Percentiles rank a stretch among this genome's conserved stretches.
These are phyloP conservation scores for Molorchus minor DNA, from an alignment of 2,888 invertebrate species.

Conservation along the genomic window DNA sequence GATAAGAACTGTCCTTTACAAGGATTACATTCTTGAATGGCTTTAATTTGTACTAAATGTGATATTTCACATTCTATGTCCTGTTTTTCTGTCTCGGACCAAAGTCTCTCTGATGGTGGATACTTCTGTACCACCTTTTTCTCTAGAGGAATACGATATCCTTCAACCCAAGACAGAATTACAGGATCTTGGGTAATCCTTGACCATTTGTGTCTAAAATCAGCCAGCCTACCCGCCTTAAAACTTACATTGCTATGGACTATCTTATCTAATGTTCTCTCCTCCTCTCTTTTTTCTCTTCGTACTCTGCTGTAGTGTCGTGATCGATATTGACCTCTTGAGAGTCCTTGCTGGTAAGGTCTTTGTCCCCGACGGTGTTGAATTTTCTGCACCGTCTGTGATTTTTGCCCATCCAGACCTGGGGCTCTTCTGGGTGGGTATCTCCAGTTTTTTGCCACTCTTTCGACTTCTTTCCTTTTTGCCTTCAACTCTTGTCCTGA, in stretches of 20 bases:
- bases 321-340: not conserved
- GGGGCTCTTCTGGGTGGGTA: not conserved
- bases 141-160: not conserved
- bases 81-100: not conserved
- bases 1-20: not conserved
- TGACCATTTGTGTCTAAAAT: not conserved
- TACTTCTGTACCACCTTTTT: not conserved
- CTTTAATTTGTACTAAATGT: not conserved
- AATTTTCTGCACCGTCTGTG: not conserved
- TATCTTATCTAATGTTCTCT: not conserved
- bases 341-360: not conserved
- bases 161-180: not conserved
- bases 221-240: not conserved
- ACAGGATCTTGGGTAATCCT: not conserved
- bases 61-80: not conserved
- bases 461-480: not conserved
- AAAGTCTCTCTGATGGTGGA: not conserved
- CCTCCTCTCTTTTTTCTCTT: not conserved
- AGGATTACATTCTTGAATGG: not conserved
- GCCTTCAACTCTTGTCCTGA: not conserved
- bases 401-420: not conserved
- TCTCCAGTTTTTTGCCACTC: not conserved
- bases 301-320: not conserved
- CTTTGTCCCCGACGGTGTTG: not conserved
- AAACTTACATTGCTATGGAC: not conserved